These are phyloP conservation scores for Tubulanus polymorphus DNA, from an alignment of 2,888 invertebrate genomes.

Conservation along the genomic window DNA sequence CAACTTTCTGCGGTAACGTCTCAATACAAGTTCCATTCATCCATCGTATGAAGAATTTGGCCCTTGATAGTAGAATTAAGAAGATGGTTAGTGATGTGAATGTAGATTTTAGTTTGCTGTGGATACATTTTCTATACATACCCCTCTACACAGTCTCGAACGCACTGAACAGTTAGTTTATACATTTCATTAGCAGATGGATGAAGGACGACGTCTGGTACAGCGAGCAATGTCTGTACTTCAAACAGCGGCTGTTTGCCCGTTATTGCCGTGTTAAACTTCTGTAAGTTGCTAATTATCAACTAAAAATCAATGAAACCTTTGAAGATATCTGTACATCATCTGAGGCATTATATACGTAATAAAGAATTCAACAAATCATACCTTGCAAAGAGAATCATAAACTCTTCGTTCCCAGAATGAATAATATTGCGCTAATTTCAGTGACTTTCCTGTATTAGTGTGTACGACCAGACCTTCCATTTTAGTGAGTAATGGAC, in stretches of 20 bases:
- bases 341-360: not conserved
- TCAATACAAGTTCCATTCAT: constrained; percentile 75
- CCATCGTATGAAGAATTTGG: constrained; percentile 79
- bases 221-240: constrained; percentile 70
- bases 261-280: constrained; percentile 63
- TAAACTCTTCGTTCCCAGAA: constrained; percentile 81
- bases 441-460: constrained; percentile 68
- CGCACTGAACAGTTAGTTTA: constrained; percentile 69
- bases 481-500: constrained; percentile 77
- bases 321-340: not conserved
- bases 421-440: constrained; percentile 74
- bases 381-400: constrained; percentile 62
- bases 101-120: no score
- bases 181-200: constrained; percentile 75
- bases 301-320: constrained; percentile 53
- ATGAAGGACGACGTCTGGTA: constrained; percentile 71
- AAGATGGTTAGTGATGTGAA: no score
- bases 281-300: constrained; percentile 67
- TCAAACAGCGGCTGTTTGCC: constrained; percentile 67
- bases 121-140: constrained; percentile 51
- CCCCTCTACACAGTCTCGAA: constrained; percentile 74
- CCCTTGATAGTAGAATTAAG: no score
- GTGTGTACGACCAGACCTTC: constrained; percentile 79
- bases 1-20: constrained; percentile 64
- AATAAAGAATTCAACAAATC: not conserved